Evolutionary conservation across 2,888 invertebrate genomes (phyloP).

Genomic region (Hypomecis atomaria): DNA sequence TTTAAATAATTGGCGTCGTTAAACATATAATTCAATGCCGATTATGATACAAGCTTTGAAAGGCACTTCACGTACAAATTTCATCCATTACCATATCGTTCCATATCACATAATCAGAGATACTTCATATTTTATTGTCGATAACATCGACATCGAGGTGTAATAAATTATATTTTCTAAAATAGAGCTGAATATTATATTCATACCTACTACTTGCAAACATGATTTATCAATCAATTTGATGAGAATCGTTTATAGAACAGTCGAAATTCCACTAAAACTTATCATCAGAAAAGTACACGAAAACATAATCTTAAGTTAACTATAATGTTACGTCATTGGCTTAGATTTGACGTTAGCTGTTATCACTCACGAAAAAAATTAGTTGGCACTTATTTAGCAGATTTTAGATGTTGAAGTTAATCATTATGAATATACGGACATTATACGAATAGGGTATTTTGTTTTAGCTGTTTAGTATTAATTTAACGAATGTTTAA

Average conservation of each 20-base stretch:
- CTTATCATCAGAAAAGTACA: constrained; percentile 19
- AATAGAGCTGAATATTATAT: constrained; percentile 2
- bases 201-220: not conserved
- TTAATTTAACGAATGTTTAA: constrained; percentile 15
- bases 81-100: constrained; percentile 78
- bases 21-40: constrained; percentile 15
- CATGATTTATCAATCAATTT: not conserved
- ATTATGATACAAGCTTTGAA: constrained; percentile 45
- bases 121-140: constrained; percentile 74
- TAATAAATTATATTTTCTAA: constrained; percentile 26
- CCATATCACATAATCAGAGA: constrained; percentile 46
- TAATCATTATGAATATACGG: constrained; percentile 35
- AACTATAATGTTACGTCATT: constrained; percentile 47
- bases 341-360: constrained; percentile 65
- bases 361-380: constrained; percentile 65
- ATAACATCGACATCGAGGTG: constrained; percentile 54
- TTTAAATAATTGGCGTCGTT: constrained; percentile 8
- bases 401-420: constrained; percentile 64
- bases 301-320: constrained; percentile 28
- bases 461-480: constrained; percentile 32
- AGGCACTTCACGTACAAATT: constrained; percentile 68
- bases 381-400: constrained; percentile 78
- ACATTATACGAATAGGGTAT: constrained; percentile 38
- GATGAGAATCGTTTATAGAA: not conserved
- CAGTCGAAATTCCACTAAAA: constrained; percentile 12